Evolutionary conservation across 2,888 invertebrate genomes (phyloP), one percentile per base, ranked within the genome.

Genomic region (Stenodera caucasica): DNA sequence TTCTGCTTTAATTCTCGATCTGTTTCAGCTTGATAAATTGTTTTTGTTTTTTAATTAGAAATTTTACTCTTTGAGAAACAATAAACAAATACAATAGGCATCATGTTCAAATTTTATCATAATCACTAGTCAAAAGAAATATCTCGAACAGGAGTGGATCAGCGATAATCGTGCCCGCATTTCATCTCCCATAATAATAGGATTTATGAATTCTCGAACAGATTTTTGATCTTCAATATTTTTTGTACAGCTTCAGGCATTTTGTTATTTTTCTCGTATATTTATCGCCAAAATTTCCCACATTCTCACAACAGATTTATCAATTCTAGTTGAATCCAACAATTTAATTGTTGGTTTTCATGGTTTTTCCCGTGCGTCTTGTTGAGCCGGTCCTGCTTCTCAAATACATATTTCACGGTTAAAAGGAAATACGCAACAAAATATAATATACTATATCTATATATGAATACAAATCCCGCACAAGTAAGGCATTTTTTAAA

Each of bases 401-500:
- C 5, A 5, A 26, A 26, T 26, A 26, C 5, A 5, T 54, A 57
- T 57, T 61, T 61, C 57, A 61, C 61, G 57, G 61, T 61, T 61
- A 61, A 61, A 61, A 61, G 57, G 55, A 58, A 57, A 53, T 30
- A 62, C 58, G 56, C 49, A 62, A 55, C 49, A 40, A 52, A 26
- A 26, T 26, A 2, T 26, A 26, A 45, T 11, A 45, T 12, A 45
- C 5, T 33, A 33, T 21, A 4, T 45, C 18, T 45, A 45, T 45
- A 12, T 55, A 56, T 62, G 62, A 56, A 62, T 58, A 53, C 58
- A 55, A 58, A 58, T 53, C 58, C 52, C 18, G 54, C 37, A 29
- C 29, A 58, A 58, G 58, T 61, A 55, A 61, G 58, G 61, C 61
- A 61, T 61, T 62, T 62, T 62, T 62, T 62, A 33, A 62, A 62